phyloP scores from a whole-genome alignment of 2,888 invertebrate genomes.

The Temnothorax rugatulus region DNA sequence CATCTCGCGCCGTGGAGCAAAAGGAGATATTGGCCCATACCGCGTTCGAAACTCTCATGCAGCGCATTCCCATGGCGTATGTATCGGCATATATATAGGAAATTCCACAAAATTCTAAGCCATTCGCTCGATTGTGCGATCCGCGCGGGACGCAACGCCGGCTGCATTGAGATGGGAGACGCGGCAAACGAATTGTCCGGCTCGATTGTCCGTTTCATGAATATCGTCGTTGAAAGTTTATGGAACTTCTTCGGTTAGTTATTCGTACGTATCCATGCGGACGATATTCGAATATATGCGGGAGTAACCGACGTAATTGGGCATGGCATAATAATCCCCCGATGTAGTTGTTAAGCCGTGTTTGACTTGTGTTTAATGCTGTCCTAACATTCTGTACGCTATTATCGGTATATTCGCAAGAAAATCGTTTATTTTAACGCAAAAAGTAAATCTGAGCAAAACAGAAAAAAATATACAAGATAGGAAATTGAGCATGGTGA shows the following conservation, averaged over 20 bases:
- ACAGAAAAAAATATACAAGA: background rate
- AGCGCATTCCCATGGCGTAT: slow-evolving; percentile 12
- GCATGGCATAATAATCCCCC: background rate
- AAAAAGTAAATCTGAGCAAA: background rate
- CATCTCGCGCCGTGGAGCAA: background rate
- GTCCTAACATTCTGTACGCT: background rate
- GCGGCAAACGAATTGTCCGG: background rate
- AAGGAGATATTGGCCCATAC: background rate
- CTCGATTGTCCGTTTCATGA: slow-evolving; percentile 11
- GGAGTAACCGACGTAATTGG: background rate
- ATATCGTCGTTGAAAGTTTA: slow-evolving; percentile 12
- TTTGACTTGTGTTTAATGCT: background rate
- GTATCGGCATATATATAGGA: slow-evolving; percentile 13
- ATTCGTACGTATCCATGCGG: background rate
- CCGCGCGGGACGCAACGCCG: slow-evolving; percentile 1
- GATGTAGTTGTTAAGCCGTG: background rate
- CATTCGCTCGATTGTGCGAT: background rate
- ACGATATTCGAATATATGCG: background rate
- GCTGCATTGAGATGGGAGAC: background rate
- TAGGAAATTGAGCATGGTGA: background rate
- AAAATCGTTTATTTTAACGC: background rate
- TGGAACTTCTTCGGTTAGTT: background rate
- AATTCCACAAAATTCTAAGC: slow-evolving; percentile 50
- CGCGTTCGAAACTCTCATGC: slow-evolving; percentile 16
- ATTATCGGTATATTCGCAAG: background rate